Evolutionary conservation across 2,888 invertebrate genomes (phyloP).

Genomic region (Tipula helvola): DNA sequence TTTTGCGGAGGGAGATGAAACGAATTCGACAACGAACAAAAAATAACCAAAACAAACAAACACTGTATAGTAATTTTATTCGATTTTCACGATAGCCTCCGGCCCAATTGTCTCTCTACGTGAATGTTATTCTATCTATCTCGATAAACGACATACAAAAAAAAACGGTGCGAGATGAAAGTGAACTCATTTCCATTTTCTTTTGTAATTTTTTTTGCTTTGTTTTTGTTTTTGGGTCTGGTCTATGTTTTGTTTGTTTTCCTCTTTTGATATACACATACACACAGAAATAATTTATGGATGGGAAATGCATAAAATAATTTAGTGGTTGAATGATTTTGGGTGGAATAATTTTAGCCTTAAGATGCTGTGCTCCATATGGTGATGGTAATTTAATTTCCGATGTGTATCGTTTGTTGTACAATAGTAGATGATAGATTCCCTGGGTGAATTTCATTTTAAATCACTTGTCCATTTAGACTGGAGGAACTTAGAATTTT

Average conservation of each 20-base stretch:
- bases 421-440: too few relatives aligned
- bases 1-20: neutral
- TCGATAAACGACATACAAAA: neutral
- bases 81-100: neutral
- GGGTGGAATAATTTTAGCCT: neutral
- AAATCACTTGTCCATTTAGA: too few relatives aligned
- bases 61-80: neutral
- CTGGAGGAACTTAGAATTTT: too few relatives aligned
- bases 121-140: neutral
- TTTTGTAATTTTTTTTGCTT: neutral
- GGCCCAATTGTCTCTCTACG: neutral
- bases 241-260: neutral
- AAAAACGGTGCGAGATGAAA: neutral
- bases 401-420: neutral
- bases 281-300: neutral
- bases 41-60: neutral
- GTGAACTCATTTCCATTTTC: neutral
- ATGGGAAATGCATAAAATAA: neutral
- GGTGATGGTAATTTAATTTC: neutral
- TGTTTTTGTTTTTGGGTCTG: neutral
- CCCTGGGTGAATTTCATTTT: too few relatives aligned
- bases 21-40: neutral
- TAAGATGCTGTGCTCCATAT: neutral
- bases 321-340: neutral
- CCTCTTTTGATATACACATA: neutral